Conservation (phyloP, 2,797 vertebrate genomes). For the Limnodromus scolopaceus region DNA sequence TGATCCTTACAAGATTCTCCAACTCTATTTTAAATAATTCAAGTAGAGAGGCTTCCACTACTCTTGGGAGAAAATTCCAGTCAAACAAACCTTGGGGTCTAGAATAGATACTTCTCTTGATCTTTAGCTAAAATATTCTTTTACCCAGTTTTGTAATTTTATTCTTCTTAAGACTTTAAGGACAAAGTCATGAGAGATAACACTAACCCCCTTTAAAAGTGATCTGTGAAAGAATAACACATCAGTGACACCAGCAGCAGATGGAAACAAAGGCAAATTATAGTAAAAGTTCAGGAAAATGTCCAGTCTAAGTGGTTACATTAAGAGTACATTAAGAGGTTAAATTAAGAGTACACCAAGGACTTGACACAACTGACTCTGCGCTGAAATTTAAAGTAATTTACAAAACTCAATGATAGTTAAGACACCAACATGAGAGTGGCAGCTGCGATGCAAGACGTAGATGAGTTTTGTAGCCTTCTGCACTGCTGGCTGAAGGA, state of each 20-base stretch:
- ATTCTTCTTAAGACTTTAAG: not conserved
- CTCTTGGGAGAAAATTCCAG: not conserved
- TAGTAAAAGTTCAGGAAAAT: not conserved
- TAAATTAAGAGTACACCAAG: not conserved
- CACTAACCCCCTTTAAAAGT: not conserved
- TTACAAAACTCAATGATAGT: not conserved
- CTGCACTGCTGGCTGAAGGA: not conserved
- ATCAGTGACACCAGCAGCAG: not conserved
- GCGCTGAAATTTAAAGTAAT: not conserved
- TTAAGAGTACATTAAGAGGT: too few species aligned
- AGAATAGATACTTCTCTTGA: not conserved
- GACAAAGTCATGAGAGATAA: not conserved
- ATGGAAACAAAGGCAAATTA: not conserved
- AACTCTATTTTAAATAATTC: conserved; percentile 4
- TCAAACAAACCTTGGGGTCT: not conserved
- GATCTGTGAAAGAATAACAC: not conserved
- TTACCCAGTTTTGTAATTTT: not conserved
- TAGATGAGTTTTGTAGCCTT: not conserved
- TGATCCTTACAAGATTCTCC: not conserved
- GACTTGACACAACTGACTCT: not conserved
- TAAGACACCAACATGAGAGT: not conserved
- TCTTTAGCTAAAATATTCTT: not conserved
- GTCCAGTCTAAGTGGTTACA: not conserved
- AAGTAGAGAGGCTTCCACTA: not conserved
- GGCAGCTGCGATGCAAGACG: not conserved